Conservation (phyloP, 1,140 invertebrate genomes). For the Drosophila pallidifrons region DNA sequence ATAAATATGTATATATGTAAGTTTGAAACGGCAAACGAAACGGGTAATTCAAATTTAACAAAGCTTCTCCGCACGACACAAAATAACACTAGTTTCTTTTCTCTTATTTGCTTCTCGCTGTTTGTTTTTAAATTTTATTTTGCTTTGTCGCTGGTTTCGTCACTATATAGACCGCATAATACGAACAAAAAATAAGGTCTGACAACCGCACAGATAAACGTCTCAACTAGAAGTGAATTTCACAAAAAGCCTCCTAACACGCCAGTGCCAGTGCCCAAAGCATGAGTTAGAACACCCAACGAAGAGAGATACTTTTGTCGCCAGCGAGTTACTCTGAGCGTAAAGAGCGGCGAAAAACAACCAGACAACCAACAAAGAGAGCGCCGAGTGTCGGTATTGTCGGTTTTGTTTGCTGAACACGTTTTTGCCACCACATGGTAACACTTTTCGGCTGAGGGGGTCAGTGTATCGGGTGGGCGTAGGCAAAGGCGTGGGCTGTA, state of each 20-base stretch:
- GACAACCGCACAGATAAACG: conserved; percentile 80
- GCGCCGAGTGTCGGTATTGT: conserved; percentile 13
- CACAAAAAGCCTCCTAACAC: conserved; percentile 51
- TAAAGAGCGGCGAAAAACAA: not conserved
- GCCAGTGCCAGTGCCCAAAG: conserved; percentile 53
- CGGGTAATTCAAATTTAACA: conserved; percentile 76
- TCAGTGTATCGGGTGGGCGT: conserved; percentile 14
- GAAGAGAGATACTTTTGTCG: conserved; percentile 22
- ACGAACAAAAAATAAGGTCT: conserved; percentile 41
- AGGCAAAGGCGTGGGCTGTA: conserved; percentile 34
- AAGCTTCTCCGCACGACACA: conserved; percentile 42
- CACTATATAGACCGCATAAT: conserved; percentile 53
- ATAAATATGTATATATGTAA: conserved; percentile 8
- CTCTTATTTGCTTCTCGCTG: conserved; percentile 32
- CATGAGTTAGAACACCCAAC: conserved; percentile 67
- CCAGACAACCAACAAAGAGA: conserved; percentile 1
- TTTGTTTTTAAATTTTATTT: conserved; percentile 4
- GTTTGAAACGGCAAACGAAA: conserved; percentile 54
- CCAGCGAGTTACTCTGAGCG: conserved; percentile 1
- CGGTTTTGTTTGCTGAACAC: conserved; percentile 21
- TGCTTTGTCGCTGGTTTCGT: conserved; percentile 44
- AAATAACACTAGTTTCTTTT: conserved; percentile 46
- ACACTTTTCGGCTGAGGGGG: not conserved
- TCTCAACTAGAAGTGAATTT: conserved; percentile 82
- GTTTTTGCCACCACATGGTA: conserved; percentile 33